A percentile compares a stretch with the other conserved stretches of the same genome.
Evolutionary conservation across 2,797 vertebrate species (phyloP).

Genomic region (Adelosebastes latens): DNA sequence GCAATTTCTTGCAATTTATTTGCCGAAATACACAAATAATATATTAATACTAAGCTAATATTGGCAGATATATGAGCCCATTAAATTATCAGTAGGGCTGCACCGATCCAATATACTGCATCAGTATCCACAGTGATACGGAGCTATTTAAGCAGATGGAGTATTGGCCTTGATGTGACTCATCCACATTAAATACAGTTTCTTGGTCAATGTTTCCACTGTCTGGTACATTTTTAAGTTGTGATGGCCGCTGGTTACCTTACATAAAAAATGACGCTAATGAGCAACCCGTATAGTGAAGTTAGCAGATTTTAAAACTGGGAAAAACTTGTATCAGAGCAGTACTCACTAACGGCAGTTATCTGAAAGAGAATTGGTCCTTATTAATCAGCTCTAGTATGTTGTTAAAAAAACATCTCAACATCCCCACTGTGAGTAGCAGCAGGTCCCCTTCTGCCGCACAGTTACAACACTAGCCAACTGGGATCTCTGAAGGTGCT

Average conservation of each 20-base stretch:
- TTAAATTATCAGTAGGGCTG: not conserved
- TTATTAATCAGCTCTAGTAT: not conserved
- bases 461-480: slow-evolving; percentile 1
- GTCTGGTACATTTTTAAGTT: not conserved
- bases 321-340: not conserved
- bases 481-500: slow-evolving; percentile 23
- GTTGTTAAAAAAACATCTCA: not conserved
- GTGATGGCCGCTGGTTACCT: not conserved
- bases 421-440: not conserved
- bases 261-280: not conserved
- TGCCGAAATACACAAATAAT: not conserved
- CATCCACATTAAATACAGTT: not conserved
- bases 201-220: not conserved
- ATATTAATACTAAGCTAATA: not conserved
- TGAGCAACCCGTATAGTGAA: not conserved
- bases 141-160: not conserved
- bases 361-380: not conserved
- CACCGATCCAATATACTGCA: not conserved
- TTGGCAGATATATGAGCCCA: not conserved
- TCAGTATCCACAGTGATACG: not conserved
- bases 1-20: not conserved
- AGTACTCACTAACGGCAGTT: not conserved
- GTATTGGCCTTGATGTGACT: not conserved
- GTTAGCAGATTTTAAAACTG: not conserved
- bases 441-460: not conserved